Conservation (phyloP, 2,113 vertebrate species). For the Clupea harengus region DNA sequence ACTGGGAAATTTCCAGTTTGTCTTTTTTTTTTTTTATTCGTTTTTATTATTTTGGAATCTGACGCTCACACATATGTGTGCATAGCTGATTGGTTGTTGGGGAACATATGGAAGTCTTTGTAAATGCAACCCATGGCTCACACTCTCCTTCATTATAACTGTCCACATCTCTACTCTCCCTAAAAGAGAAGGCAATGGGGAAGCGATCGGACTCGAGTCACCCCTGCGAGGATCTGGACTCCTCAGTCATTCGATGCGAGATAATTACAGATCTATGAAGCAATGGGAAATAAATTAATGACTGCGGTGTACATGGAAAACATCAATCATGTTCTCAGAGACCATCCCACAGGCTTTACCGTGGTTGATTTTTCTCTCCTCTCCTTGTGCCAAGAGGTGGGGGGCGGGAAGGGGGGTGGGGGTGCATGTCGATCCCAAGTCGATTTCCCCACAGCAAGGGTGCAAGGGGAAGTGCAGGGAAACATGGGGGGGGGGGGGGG, state of each 20-base stretch:
- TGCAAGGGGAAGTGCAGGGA: conserved; percentile 32
- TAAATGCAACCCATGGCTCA: not conserved
- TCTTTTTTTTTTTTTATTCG: not conserved
- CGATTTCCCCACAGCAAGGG: conserved; percentile 41
- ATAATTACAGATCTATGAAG: conserved; percentile 55
- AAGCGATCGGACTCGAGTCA: conserved; percentile 10
- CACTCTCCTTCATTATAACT: not conserved
- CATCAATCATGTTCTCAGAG: conserved; percentile 49
- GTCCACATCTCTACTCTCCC: not conserved
- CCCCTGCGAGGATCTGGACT: conserved; percentile 20
- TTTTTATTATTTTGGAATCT: not conserved
- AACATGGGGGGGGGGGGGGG: conserved; percentile 20
- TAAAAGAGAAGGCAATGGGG: not conserved
- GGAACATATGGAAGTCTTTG: not conserved
- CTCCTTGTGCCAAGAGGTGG: not conserved
- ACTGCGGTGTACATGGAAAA: conserved; percentile 31
- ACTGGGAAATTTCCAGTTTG: not conserved
- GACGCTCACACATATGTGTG: not conserved
- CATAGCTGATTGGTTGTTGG: not conserved
- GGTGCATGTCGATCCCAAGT: conserved; percentile 46
- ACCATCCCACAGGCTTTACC: conserved; percentile 32
- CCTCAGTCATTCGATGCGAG: conserved; percentile 43
- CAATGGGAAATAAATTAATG: conserved; percentile 50
- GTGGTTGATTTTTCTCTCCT: conserved; percentile 49
- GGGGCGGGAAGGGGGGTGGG: not conserved